Evolutionary conservation across 2,888 invertebrate species (phyloP).

Genomic region (Bombylius discolor): DNA sequence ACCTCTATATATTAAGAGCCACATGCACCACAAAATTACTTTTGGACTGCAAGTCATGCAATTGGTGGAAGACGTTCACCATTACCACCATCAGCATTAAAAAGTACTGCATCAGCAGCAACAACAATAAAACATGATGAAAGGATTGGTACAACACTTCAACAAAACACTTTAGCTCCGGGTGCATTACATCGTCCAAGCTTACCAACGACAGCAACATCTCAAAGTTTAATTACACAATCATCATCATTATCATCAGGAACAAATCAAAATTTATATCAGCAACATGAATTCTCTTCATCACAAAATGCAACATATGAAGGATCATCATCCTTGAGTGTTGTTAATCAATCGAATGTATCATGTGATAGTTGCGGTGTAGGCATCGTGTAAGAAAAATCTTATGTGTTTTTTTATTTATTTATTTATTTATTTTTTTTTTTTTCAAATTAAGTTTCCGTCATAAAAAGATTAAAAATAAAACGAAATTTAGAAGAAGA

Average conservation of each 20-base stretch:
- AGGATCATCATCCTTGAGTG: neutral
- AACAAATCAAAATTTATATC: neutral
- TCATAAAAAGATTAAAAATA: too few relatives aligned
- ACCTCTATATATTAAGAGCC: conserved; percentile 22
- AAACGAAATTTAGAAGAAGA: too few relatives aligned
- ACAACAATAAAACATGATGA: conserved; percentile 18
- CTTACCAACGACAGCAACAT: conserved; percentile 31
- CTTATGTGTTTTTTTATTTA: too few relatives aligned
- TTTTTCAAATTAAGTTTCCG: too few relatives aligned
- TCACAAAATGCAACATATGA: neutral
- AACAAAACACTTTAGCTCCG: conserved; percentile 44
- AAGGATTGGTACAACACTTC: conserved; percentile 38
- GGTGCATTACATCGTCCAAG: conserved; percentile 40
- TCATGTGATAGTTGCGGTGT: conserved; percentile 34
- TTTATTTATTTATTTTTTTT: too few relatives aligned
- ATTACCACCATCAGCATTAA: conserved; percentile 34
- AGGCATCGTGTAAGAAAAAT: conserved; percentile 33
- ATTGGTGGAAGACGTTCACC: conserved; percentile 50
- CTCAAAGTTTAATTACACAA: conserved; percentile 16
- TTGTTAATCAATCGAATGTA: conserved; percentile 18
- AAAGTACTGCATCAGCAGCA: conserved; percentile 18
- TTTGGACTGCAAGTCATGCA: conserved; percentile 65
- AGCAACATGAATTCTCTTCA: too few relatives aligned
- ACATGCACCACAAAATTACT: conserved; percentile 41
- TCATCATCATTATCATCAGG: neutral